Base-by-base conservation (phyloP, 2,888 invertebrate genomes). In the Villa cingulata region DNA sequence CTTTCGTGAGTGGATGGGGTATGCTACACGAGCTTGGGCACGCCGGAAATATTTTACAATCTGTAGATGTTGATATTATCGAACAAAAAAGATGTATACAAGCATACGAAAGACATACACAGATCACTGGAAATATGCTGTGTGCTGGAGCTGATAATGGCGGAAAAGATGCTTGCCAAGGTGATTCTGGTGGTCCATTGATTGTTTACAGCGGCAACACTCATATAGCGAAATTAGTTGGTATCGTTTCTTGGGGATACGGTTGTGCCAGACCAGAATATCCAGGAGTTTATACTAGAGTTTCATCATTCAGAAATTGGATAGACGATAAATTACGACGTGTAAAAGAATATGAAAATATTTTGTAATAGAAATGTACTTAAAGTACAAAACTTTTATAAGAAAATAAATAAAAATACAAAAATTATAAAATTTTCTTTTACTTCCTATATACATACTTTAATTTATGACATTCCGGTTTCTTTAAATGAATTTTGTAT, bases 21-120 rank as follows among this genome's bases (percentile, higher is more conserved):
- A 18, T 44, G 14, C 15, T 43, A 3, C n/a, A n/a, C 59, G 50
- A 57, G 54, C 57, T 56, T 20, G 64, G 62, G 16, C 6, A 27
- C 0, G 49, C 52, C 4, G 56, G 62, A 20, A 43, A 36, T 14
- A 32, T 39, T 45, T 20, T 45, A 3, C 39, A 39, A n/a, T 45
- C 15, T 39, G 39, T 45, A 15, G 18, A 39, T 27, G 29, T 39
- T 9, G 9, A 18, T 2, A 18, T 45, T 14, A 34, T 45, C 7
- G 40, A 39, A 23, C 17, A 17, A 14, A 32, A 34, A 2, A 19
- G 29, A 9, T 45, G 45, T 17, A 15, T 14, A 10, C 14, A 9
- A 9, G 39, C 18, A 1, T 47, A 47, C 42, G 9, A 23, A 23
- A 16, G 37, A 5, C 20, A 23, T 27, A 18, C n/a, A 29, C 7